phyloP scores from a whole-genome alignment of 2,797 vertebrate species.

The Calcarius lapponicus region DNA sequence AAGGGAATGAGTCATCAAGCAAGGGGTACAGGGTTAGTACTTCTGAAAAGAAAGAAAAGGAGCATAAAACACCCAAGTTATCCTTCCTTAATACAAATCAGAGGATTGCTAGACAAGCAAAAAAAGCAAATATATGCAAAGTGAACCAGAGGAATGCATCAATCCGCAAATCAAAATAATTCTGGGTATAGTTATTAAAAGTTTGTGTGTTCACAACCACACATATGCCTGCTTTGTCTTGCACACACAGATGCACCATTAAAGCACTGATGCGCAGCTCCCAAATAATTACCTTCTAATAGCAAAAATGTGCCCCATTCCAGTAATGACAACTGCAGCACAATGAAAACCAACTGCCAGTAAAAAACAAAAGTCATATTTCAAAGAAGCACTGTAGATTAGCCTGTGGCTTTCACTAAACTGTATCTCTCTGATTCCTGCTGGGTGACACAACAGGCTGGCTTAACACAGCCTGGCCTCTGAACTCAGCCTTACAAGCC shows the following conservation, averaged over 20 bases:
- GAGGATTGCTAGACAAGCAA: background rate
- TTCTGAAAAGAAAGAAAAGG: background rate
- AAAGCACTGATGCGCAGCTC: background rate
- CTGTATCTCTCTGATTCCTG: conserved; percentile 37
- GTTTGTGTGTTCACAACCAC: background rate
- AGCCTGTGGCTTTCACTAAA: conserved; percentile 50
- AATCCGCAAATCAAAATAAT: background rate
- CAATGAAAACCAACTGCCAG: background rate
- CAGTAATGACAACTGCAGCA: background rate
- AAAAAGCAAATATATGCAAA: background rate
- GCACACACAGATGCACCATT: background rate
- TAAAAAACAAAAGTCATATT: conserved; percentile 28
- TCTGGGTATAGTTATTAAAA: background rate
- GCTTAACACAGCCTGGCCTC: conserved; percentile 31
- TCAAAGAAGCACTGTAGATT: conserved; percentile 32
- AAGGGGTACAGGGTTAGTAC: background rate
- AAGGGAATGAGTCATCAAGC: conserved; percentile 34
- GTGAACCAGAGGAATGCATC: background rate
- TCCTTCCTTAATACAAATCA: background rate
- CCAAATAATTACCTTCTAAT: conserved; percentile 7
- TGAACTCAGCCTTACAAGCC: background rate
- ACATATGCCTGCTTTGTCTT: background rate
- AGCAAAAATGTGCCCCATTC: background rate
- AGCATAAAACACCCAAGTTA: background rate
- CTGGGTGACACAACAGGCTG: conserved; percentile 48